Conservation (phyloP, 2,888 invertebrate species). For the Pandemis cinnamomeana region DNA sequence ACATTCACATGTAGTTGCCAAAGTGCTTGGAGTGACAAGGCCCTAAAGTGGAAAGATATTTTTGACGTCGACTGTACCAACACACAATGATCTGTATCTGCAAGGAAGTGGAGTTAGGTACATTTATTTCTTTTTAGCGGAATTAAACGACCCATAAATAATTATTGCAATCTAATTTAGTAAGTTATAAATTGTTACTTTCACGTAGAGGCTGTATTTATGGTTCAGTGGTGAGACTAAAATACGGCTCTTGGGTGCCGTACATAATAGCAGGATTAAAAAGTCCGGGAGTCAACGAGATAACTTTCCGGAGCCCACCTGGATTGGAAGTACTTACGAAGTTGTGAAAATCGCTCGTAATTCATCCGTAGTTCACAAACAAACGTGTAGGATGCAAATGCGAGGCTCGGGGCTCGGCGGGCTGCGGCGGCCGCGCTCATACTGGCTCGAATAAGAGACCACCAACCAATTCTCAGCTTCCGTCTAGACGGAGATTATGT, state of each 20-base stretch:
- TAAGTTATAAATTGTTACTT: slow-evolving; percentile 18
- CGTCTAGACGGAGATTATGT: slow-evolving; percentile 82
- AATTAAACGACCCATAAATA: not conserved
- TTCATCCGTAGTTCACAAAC: slow-evolving; percentile 63
- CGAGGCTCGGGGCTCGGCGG: slow-evolving; percentile 47
- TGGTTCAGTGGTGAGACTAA: slow-evolving; percentile 12
- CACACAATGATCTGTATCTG: not conserved
- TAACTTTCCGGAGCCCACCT: slow-evolving; percentile 56
- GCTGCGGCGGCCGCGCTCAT: slow-evolving; percentile 50
- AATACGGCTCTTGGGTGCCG: slow-evolving; percentile 45
- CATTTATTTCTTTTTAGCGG: not conserved
- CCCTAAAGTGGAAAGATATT: too few relatives aligned
- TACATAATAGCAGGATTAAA: slow-evolving; percentile 52
- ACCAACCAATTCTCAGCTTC: slow-evolving; percentile 64
- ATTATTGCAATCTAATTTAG: not conserved
- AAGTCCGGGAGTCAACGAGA: slow-evolving; percentile 50
- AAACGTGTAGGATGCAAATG: slow-evolving; percentile 66
- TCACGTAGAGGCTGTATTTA: not conserved
- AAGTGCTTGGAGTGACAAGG: too few relatives aligned
- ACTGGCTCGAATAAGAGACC: slow-evolving; percentile 47
- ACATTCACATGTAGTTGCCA: too few relatives aligned
- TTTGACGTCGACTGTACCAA: not conserved
- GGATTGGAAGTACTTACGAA: slow-evolving; percentile 59
- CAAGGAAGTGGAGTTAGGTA: not conserved
- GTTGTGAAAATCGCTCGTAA: slow-evolving; percentile 65